Percentiles rank a stretch among this genome's conserved stretches.
Evolutionary conservation across 2,113 vertebrate genomes (phyloP).

Genomic region (Piprites chloris): DNA sequence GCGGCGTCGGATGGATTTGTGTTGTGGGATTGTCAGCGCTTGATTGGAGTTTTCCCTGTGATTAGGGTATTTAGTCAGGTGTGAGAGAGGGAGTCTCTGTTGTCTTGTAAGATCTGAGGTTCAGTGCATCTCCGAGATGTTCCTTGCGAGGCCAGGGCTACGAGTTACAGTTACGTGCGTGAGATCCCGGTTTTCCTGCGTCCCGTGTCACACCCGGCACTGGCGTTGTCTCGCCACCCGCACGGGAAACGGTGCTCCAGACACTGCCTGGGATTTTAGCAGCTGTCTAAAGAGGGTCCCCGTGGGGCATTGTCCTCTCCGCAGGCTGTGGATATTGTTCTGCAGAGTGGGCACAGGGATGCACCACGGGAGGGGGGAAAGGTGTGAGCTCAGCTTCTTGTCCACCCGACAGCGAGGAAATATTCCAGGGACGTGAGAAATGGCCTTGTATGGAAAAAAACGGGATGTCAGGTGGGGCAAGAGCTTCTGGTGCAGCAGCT

Average conservation of each 20-base stretch:
- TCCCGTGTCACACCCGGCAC: accelerated
- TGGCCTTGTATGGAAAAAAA: neutral
- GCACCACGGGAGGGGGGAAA: neutral
- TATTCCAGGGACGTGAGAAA: neutral
- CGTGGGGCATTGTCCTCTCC: accelerated
- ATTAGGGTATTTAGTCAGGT: conserved; percentile 32
- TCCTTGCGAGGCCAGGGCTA: neutral
- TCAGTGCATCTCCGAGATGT: neutral
- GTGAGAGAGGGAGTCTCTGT: neutral
- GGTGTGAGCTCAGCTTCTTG: neutral
- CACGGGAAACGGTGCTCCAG: accelerated
- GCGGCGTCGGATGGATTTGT: neutral
- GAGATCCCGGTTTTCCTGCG: neutral
- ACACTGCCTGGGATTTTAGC: neutral
- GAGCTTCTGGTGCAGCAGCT: neutral
- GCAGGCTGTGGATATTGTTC: accelerated
- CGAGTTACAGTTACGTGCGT: accelerated
- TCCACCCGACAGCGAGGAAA: accelerated
- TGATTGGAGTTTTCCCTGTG: conserved; percentile 17
- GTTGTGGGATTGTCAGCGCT: conserved; percentile 1
- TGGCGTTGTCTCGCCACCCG: accelerated
- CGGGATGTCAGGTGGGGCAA: accelerated
- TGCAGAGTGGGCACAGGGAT: neutral
- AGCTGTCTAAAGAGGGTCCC: neutral
- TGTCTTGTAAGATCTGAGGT: neutral